Evolutionary conservation across 2,797 vertebrate species (phyloP).

Genomic region (Pseudocheirus occidentalis): DNA sequence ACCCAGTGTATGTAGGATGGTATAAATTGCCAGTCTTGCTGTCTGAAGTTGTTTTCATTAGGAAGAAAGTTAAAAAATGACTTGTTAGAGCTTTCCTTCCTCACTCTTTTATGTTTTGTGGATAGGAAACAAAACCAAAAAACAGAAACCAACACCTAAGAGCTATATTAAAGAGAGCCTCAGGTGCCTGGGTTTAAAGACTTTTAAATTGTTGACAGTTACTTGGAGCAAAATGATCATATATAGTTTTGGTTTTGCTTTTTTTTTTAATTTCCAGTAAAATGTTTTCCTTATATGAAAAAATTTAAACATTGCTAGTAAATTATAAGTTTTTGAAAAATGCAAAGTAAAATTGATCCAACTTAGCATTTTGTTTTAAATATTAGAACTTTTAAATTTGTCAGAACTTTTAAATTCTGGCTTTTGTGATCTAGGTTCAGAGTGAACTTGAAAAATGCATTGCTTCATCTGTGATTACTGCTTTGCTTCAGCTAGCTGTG

Average conservation of each 20-base stretch:
- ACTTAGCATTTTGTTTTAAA: constrained; percentile 23
- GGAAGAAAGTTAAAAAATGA: neutral
- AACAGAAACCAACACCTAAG: neutral
- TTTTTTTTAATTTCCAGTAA: constrained; percentile 21
- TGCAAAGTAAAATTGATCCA: constrained; percentile 40
- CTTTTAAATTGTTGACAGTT: neutral
- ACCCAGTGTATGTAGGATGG: neutral
- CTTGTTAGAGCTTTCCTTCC: neutral
- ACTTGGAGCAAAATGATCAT: neutral
- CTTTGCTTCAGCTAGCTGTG: constrained; percentile 31
- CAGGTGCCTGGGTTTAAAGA: neutral
- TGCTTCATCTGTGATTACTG: constrained; percentile 12
- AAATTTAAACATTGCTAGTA: constrained; percentile 28
- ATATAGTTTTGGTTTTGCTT: neutral
- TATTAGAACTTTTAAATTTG: constrained; percentile 8
- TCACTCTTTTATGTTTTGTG: neutral
- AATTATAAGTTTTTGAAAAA: constrained; percentile 26
- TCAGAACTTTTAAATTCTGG: constrained; percentile 51
- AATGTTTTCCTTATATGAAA: constrained; percentile 27
- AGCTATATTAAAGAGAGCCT: neutral
- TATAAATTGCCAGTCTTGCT: neutral
- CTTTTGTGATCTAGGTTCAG: constrained; percentile 23
- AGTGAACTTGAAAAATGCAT: constrained; percentile 17
- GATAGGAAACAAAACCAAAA: neutral
- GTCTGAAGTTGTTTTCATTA: neutral